These are phyloP conservation scores for Pogonophryne albipinna DNA, from an alignment of 2,797 vertebrate genomes.

Conservation along the genomic window DNA sequence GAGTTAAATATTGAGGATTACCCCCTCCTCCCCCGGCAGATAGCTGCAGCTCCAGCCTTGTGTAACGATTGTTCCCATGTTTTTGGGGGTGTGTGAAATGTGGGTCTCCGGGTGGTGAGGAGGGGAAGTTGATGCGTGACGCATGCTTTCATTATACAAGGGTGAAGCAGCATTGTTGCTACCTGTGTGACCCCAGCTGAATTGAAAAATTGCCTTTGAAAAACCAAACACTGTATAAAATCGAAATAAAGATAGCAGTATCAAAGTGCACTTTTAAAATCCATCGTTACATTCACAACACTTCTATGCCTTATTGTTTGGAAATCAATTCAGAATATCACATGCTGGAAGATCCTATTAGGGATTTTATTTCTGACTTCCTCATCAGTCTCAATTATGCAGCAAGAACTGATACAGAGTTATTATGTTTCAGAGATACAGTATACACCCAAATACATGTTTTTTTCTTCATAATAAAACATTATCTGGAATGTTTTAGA, in stretches of 20 bases:
- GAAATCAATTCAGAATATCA: conserved; percentile 17
- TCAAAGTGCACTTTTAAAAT: conserved; percentile 1
- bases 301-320: not conserved
- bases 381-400: conserved; percentile 36
- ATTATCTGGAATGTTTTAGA: conserved; percentile 9
- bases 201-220: conserved; percentile 27
- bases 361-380: conserved; percentile 17
- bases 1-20: conserved; percentile 74
- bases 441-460: not conserved
- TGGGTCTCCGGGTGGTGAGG: conserved; percentile 37
- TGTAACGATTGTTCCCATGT: conserved; percentile 50
- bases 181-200: conserved; percentile 33
- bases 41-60: conserved; percentile 35
- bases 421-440: not conserved
- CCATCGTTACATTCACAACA: conserved; percentile 5
- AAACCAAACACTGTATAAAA: not conserved
- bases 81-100: conserved; percentile 41
- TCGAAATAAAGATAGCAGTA: conserved; percentile 11
- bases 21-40: conserved; percentile 27
- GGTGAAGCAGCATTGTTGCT: conserved; percentile 14
- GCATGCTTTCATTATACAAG: conserved; percentile 52
- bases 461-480: not conserved
- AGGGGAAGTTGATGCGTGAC: conserved; percentile 45
- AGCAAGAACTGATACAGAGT: conserved; percentile 1
- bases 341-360: conserved; percentile 26